Conservation (phyloP, 1,140 invertebrate genomes). For the Diabrotica undecimpunctata region DNA sequence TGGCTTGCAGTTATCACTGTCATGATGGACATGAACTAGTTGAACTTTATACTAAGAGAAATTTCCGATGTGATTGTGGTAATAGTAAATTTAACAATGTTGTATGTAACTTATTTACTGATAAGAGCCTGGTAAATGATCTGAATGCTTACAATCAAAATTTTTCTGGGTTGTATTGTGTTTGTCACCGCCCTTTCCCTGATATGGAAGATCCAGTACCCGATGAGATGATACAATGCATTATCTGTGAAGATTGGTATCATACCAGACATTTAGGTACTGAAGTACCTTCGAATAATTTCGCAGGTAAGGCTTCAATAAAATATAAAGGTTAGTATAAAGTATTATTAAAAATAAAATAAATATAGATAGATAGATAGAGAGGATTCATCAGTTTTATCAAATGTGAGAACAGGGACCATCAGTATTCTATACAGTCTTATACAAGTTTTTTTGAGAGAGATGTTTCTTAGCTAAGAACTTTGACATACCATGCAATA, state of each 20-base stretch:
- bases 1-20: constrained; percentile 92
- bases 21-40: constrained; percentile 95
- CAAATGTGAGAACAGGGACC: too few relatives aligned
- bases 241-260: constrained; percentile 98
- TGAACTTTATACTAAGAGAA: constrained; percentile 96
- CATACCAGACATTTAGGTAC: constrained; percentile 78
- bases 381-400: too few relatives aligned
- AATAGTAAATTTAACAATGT: constrained; percentile 73
- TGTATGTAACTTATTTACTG: constrained; percentile 68
- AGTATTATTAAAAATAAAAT: too few relatives aligned
- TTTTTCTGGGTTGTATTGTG: constrained; percentile 90
- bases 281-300: constrained; percentile 52
- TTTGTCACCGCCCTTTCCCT: constrained; percentile 91
- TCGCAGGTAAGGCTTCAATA: constrained; percentile 40
- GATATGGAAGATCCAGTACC: constrained; percentile 76
- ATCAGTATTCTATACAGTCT: too few relatives aligned
- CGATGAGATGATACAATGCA: constrained; percentile 96
- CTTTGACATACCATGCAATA: too few relatives aligned
- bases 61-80: constrained; percentile 97
- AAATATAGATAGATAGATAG: too few relatives aligned
- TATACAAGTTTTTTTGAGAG: too few relatives aligned
- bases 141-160: constrained; percentile 93
- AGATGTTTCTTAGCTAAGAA: too few relatives aligned
- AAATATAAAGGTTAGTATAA: neutral
- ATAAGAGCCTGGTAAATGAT: constrained; percentile 67